Percentiles rank a stretch among this genome's conserved stretches.
These are phyloP conservation scores for Fratercula arctica DNA, from an alignment of 2,797 vertebrate species.

Conservation along the genomic window DNA sequence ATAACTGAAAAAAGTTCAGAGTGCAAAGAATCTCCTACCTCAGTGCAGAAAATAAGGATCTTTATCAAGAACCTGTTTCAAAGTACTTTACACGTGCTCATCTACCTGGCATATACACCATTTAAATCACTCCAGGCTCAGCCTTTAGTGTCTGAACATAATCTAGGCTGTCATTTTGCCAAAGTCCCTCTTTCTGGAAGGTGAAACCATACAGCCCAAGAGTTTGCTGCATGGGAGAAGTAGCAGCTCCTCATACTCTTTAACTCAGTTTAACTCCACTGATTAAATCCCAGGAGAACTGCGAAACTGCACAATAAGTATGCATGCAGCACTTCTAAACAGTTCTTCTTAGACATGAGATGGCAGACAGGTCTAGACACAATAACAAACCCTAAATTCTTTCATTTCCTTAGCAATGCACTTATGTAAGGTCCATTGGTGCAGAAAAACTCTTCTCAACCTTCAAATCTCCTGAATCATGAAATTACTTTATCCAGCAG, in stretches of 20 bases:
- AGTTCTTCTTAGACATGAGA: not conserved
- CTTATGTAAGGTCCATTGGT: not conserved
- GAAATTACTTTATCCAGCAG: not conserved
- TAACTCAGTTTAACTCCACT: not conserved
- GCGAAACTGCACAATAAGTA: fast-evolving
- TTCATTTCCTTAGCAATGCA: not conserved
- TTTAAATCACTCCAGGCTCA: not conserved
- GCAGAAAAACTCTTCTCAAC: not conserved
- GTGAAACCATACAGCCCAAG: not conserved
- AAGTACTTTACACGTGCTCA: not conserved
- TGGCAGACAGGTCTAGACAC: not conserved
- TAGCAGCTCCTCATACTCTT: not conserved
- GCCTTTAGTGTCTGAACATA: not conserved
- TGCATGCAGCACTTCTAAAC: not conserved
- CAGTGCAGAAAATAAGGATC: not conserved
- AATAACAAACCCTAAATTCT: not conserved
- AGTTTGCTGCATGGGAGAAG: not conserved
- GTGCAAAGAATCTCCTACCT: not conserved
- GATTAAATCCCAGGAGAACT: not conserved
- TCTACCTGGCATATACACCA: not conserved
- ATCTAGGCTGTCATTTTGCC: not conserved
- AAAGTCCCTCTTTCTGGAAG: not conserved
- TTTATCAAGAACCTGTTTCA: not conserved
- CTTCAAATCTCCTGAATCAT: not conserved
- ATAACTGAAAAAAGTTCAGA: not conserved